Evolutionary conservation across 2,888 invertebrate genomes (phyloP).

Genomic region (Drosophila birchii): DNA sequence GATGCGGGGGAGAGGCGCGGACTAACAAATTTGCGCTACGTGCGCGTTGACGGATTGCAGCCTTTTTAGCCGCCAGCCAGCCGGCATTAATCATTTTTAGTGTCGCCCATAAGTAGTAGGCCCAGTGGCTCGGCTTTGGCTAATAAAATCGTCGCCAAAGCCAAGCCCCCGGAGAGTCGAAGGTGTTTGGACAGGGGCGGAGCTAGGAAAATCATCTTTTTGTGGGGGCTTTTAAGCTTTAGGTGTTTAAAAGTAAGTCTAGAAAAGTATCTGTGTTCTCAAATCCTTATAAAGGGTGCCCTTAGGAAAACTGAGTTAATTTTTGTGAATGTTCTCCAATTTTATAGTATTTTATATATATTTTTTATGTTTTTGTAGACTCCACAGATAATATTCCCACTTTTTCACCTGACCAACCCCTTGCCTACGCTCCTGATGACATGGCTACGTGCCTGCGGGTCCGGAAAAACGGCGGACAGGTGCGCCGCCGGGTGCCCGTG

Average conservation of each 20-base stretch:
- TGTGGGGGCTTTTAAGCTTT: no score
- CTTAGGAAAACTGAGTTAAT: not conserved
- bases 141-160: slow-evolving; percentile 76
- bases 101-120: slow-evolving; percentile 80
- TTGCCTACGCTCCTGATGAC: not conserved
- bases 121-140: slow-evolving; percentile 73
- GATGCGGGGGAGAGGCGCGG: not conserved
- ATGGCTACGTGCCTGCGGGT: slow-evolving; percentile 58
- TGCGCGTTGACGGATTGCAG: slow-evolving; percentile 78
- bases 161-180: slow-evolving; percentile 25
- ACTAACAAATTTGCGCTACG: slow-evolving; percentile 73
- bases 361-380: not conserved
- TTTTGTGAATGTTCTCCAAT: not conserved
- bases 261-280: not conserved
- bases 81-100: slow-evolving; percentile 82
- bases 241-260: no score
- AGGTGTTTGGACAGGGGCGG: slow-evolving; percentile 18
- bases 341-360: not conserved
- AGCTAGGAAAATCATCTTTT: no score
- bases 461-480: slow-evolving; percentile 39
- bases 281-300: not conserved
- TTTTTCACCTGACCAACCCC: no score
- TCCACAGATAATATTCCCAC: not conserved
- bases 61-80: slow-evolving; percentile 74
- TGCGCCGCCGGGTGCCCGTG: slow-evolving; percentile 60